Evolutionary conservation across 2,888 invertebrate genomes (phyloP).

Genomic region (Alentia gelatinosa): DNA sequence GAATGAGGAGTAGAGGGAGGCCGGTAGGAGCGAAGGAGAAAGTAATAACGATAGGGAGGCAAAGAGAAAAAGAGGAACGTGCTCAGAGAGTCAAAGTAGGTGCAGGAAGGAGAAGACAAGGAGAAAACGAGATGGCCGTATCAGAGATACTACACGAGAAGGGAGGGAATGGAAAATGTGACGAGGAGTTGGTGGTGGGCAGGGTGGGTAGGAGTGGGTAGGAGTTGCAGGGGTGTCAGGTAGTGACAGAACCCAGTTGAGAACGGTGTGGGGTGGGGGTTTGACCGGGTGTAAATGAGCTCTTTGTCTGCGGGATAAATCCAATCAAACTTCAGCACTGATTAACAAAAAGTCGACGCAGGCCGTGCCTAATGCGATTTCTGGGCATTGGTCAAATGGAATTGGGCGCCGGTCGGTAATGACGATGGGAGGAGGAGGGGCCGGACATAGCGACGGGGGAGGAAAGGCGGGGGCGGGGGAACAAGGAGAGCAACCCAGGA

Average conservation of each 20-base stretch:
- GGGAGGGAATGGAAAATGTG: background rate
- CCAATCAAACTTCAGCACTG: conserved; percentile 47
- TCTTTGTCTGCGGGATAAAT: conserved; percentile 45
- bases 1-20: too few species aligned
- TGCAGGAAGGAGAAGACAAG: background rate
- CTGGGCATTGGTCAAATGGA: conserved; percentile 16
- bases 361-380: conserved; percentile 19
- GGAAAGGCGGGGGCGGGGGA: background rate
- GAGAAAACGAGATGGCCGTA: background rate
- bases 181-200: background rate
- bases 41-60: too few species aligned
- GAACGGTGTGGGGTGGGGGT: background rate
- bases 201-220: background rate
- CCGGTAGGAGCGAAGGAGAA: too few species aligned
- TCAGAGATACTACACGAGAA: background rate
- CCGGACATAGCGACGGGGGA: too few species aligned
- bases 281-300: background rate
- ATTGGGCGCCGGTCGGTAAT: background rate
- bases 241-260: background rate
- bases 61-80: too few species aligned
- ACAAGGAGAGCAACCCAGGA: background rate
- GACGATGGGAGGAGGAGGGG: too few species aligned
- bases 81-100: too few species aligned
- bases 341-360: conserved; percentile 18
- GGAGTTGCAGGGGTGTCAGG: background rate